A percentile compares a stretch with the other conserved stretches of the same genome.
Evolutionary conservation across 2,888 invertebrate genomes (phyloP).

Genomic region (Marronus borbonicus): DNA sequence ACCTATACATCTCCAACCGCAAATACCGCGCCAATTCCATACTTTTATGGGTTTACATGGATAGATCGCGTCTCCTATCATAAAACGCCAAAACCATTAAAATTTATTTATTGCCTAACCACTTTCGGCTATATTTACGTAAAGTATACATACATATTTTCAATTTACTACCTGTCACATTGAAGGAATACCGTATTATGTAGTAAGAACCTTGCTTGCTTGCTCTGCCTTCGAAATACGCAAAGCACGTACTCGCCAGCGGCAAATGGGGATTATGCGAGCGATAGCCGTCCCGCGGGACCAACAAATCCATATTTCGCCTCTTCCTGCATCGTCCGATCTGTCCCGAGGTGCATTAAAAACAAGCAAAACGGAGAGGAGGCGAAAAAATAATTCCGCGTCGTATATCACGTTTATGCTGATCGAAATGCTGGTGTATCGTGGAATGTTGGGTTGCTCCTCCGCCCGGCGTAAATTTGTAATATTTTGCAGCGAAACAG

Average conservation of each 20-base stretch:
- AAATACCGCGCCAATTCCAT: no score
- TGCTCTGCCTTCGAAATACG: neutral
- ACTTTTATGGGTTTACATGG: no score
- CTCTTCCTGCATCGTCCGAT: neutral
- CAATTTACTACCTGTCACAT: slow-evolving; percentile 10
- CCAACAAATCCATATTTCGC: slow-evolving; percentile 19
- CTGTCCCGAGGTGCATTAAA: slow-evolving; percentile 1
- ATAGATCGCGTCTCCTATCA: no score
- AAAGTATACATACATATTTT: neutral
- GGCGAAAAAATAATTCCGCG: neutral
- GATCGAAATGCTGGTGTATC: neutral
- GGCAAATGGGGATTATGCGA: slow-evolving; percentile 11
- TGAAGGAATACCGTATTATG: neutral
- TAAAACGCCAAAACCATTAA: neutral
- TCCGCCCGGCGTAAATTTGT: neutral
- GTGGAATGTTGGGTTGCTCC: neutral
- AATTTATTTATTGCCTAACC: slow-evolving; percentile 20
- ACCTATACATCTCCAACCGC: no score
- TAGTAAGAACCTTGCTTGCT: neutral
- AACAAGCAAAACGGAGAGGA: neutral
- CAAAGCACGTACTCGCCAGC: neutral
- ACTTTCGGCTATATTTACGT: neutral
- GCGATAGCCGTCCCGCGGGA: slow-evolving; percentile 7
- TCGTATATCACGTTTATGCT: slow-evolving; percentile 22
- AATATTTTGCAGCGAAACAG: neutral